Evolutionary conservation across 2,113 vertebrate species (phyloP).

Genomic region (Scomber japonicus): DNA sequence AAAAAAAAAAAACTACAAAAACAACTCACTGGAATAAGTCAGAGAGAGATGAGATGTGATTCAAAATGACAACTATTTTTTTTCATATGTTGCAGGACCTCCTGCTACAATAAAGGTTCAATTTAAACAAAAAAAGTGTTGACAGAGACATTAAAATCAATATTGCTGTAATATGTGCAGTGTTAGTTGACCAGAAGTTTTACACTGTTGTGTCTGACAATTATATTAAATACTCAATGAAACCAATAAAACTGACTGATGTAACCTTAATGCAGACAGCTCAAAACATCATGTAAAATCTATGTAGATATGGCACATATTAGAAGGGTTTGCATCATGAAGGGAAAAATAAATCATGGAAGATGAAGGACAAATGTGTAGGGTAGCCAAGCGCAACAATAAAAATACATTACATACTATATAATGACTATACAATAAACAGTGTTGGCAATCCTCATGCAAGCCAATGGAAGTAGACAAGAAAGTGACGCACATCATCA

Average conservation of each 20-base stretch:
- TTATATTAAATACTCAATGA: neutral
- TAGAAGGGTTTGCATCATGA: neutral
- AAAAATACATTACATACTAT: too few relatives aligned
- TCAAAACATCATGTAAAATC: neutral
- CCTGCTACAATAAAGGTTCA: neutral
- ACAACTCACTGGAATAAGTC: neutral
- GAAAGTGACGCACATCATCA: neutral
- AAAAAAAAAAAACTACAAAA: neutral
- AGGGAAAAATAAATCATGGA: neutral
- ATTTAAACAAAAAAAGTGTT: neutral
- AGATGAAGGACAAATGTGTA: neutral
- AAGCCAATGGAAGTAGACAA: too few relatives aligned
- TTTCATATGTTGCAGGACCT: neutral
- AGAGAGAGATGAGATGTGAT: neutral
- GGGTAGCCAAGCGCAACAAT: neutral
- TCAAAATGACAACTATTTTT: neutral
- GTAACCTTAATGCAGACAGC: neutral
- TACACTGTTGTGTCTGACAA: neutral
- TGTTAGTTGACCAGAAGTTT: too few relatives aligned
- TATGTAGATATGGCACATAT: neutral
- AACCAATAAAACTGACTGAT: neutral
- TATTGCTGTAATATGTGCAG: too few relatives aligned
- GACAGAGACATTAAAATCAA: too few relatives aligned
- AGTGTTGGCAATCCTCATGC: too few relatives aligned
- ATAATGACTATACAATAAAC: too few relatives aligned